A percentile compares a stretch with the other conserved stretches of the same genome.
phyloP scores from a whole-genome alignment of 1,140 invertebrate species.

The Ceratosolen solmsi region DNA sequence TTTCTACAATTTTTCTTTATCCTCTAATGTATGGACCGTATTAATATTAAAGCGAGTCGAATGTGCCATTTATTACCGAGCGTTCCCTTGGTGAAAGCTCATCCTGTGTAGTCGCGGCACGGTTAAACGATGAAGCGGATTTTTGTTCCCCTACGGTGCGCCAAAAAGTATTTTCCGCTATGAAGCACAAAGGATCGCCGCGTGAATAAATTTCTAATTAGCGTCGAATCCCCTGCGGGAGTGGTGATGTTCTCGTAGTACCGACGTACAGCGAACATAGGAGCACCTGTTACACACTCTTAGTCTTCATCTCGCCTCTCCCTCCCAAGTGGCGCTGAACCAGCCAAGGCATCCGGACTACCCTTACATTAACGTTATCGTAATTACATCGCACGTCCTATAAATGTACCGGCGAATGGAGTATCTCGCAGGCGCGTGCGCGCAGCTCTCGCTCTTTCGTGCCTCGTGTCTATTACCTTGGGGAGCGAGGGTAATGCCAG shows the following conservation, averaged over 20 bases:
- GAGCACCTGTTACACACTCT: conserved; percentile 62
- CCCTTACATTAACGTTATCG: conserved; percentile 65
- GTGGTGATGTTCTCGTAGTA: neutral
- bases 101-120: conserved; percentile 10
- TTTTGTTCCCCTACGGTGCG: neutral
- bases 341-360: conserved; percentile 49
- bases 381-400: conserved; percentile 61
- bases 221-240: neutral
- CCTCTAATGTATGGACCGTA: conserved; percentile 10
- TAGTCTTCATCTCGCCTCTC: conserved; percentile 45
- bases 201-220: conserved; percentile 45
- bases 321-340: conserved; percentile 54
- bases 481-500: neutral
- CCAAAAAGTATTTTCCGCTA: conserved; percentile 1
- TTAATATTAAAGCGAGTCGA: conserved; percentile 24
- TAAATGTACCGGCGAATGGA: conserved; percentile 7
- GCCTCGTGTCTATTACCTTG: conserved; percentile 34
- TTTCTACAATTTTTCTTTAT: no score
- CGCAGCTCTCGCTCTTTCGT: conserved; percentile 1
- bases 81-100: neutral
- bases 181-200: conserved; percentile 17
- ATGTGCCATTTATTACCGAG: no score
- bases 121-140: neutral
- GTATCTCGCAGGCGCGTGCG: conserved; percentile 23
- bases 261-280: neutral